phyloP scores from a whole-genome alignment of 2,888 invertebrate species.

The Epistrophella euchroma region DNA sequence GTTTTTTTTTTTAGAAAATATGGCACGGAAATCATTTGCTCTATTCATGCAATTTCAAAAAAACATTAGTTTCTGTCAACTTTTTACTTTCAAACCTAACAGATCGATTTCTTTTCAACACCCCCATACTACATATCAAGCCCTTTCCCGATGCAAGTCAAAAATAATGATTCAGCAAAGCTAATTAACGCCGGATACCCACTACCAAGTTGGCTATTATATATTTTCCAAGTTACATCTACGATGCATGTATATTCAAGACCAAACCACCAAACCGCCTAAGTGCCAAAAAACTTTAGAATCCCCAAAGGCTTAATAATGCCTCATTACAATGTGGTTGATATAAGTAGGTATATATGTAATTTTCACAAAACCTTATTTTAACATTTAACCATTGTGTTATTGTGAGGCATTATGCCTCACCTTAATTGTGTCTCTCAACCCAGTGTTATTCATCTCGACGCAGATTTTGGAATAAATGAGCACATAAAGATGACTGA shows the following conservation, averaged over 20 bases:
- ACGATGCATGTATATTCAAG: no score
- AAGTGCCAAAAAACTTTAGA: not conserved
- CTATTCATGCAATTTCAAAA: no score
- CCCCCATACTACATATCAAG: not conserved
- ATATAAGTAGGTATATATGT: slow-evolving; percentile 1
- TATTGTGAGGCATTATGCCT: not conserved
- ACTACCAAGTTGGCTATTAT: not conserved
- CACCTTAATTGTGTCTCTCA: not conserved
- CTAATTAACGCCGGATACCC: not conserved
- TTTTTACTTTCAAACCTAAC: not conserved
- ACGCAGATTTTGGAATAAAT: slow-evolving; percentile 41
- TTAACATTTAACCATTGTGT: not conserved
- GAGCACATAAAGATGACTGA: slow-evolving; percentile 70
- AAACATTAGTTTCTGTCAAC: no score
- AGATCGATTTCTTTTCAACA: not conserved
- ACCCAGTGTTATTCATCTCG: not conserved
- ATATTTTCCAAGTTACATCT: not conserved
- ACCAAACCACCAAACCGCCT: slow-evolving; percentile 4
- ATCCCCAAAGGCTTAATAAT: not conserved
- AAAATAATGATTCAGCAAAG: slow-evolving; percentile 1
- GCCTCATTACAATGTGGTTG: slow-evolving; percentile 19
- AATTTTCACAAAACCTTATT: not conserved
- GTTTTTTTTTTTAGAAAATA: no score
- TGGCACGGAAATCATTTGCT: no score
- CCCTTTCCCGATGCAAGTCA: not conserved